These are phyloP conservation scores for Chromobotia macracanthus DNA, from an alignment of 2,797 vertebrate genomes.

Conservation along the genomic window DNA sequence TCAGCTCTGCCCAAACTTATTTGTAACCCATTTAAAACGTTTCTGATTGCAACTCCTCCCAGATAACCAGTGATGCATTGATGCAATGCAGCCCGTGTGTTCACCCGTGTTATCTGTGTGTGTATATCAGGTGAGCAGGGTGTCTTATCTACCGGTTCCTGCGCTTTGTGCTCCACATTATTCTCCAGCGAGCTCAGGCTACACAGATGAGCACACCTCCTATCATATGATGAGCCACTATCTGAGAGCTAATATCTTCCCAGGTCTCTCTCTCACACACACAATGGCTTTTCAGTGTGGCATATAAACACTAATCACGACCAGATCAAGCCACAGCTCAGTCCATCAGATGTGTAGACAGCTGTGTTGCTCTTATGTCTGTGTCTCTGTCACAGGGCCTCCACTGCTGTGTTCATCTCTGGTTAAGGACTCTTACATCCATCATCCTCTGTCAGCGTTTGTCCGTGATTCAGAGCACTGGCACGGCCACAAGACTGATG, in stretches of 20 bases:
- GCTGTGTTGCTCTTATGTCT: too few relatives aligned
- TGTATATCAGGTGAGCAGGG: conserved; percentile 17
- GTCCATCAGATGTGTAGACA: too few relatives aligned
- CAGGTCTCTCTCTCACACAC: conserved; percentile 54
- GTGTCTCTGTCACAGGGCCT: conserved; percentile 45
- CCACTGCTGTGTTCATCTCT: conserved; percentile 56
- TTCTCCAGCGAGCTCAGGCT: conserved; percentile 41
- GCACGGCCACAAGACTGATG: conserved; percentile 63
- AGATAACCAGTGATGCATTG: too few relatives aligned
- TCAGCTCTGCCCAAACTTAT: not conserved
- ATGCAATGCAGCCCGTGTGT: not conserved
- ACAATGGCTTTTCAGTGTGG: too few relatives aligned
- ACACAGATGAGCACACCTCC: conserved; percentile 7
- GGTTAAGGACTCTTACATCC: conserved; percentile 57
- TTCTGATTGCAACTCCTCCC: too few relatives aligned
- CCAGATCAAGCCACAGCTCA: too few relatives aligned
- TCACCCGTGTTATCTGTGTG: not conserved
- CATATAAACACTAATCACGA: not conserved
- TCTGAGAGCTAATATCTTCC: conserved; percentile 61
- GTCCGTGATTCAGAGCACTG: conserved; percentile 48
- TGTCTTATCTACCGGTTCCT: conserved; percentile 42
- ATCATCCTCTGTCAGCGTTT: conserved; percentile 42
- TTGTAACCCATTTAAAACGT: not conserved
- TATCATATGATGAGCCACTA: conserved; percentile 62
- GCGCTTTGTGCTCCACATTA: conserved; percentile 51